These are phyloP conservation scores for Montipora cactus DNA, from an alignment of 64 coral and sea anemone genomes.

Conservation along the genomic window DNA sequence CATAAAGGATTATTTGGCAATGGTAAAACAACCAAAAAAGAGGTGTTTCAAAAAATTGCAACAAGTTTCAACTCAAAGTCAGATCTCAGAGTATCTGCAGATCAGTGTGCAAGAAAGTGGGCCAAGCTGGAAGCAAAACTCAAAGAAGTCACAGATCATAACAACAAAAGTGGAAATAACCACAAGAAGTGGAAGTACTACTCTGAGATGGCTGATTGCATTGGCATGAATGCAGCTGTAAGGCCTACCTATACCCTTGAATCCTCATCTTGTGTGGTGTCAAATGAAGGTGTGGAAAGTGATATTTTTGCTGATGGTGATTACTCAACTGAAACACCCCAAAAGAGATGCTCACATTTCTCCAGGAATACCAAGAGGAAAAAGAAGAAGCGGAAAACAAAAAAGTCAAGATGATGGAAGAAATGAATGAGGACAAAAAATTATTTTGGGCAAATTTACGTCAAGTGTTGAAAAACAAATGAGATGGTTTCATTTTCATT, in stretches of 20 bases:
- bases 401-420: conserved; percentile 17
- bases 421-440: conserved; percentile 18
- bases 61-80: not conserved
- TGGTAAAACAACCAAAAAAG: conserved; percentile 13
- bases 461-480: conserved; percentile 12
- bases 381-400: conserved; percentile 34
- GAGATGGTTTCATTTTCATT: not conserved
- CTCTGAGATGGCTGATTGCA: not conserved
- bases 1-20: not conserved
- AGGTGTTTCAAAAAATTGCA: not conserved
- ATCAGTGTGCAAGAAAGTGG: conserved; percentile 15
- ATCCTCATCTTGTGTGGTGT: not conserved
- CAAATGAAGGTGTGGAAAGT: not conserved
- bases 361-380: conserved; percentile 7
- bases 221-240: not conserved
- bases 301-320: not conserved
- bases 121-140: not conserved
- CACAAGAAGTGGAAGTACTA: not conserved
- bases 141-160: conserved; percentile 9
- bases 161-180: conserved; percentile 23
- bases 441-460: conserved; percentile 8
- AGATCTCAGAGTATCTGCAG: not conserved
- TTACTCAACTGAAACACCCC: not conserved
- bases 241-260: conserved; percentile 19
- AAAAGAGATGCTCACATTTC: conserved; percentile 22